Evolutionary conservation across 1,140 invertebrate genomes (phyloP), one percentile per base, ranked within the genome.

Genomic region (Heterodera schachtii): DNA sequence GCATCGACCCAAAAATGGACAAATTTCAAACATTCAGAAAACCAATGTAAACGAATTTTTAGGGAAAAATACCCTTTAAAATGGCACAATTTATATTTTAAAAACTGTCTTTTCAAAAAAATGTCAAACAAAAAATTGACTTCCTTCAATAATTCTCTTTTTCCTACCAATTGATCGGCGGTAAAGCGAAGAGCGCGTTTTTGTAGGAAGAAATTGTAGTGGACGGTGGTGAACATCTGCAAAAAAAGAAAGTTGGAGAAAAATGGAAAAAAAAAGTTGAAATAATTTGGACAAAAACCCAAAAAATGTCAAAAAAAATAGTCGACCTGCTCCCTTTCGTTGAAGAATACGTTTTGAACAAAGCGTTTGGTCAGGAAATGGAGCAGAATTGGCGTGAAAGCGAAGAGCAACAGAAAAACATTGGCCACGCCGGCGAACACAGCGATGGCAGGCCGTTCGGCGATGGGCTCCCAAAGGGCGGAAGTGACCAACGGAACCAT

Each of bases 131-230:
- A 31, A 31, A 31, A 31, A 31, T 31, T 31, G 31, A 31, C 31
- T 31, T 6, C 52, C 52, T 16, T 2, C 67, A 13, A 19, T 13
- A 70, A 70, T 19, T 19, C n/a, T 31, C 19, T 70, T 11, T 46
- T 13, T 8, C 67, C 16, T 41, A 84, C 81, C 31, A 87, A 80
- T 60, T 88, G 84, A 4, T 81, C 70, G 31, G 86, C 77, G 43
- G 76, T 43, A 69, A 88, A 88, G 21, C 77, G 80, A 13, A 88
- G 64, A 5, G 88, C 87, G 49, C 77, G 46, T 67, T 90, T 87
- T 76, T 79, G 81, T 46, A 88, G 78, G 16, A 88, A 75, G 71
- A 88, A 88, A 43, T 88, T 88, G 80, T 87, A 88, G 66, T 88
- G 87, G 41, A 90, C 83, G 9, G 81, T 84, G 41, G 87, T 88